Conservation (phyloP, 2,113 vertebrate genomes). For the Phaethornis superciliosus region DNA sequence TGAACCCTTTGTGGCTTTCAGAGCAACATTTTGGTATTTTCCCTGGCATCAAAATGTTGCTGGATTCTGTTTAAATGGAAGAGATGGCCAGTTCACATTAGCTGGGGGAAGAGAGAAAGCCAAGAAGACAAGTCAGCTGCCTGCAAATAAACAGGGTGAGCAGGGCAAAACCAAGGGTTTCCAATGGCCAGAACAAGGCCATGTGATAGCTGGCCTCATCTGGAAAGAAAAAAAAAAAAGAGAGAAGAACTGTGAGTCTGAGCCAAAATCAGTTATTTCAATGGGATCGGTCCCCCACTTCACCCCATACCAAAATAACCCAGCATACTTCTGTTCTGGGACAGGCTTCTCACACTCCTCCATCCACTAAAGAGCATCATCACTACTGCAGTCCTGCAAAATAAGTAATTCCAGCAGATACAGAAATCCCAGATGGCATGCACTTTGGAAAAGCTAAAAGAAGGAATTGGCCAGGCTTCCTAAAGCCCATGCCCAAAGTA, state of each 20-base stretch:
- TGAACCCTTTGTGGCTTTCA: conserved; percentile 51
- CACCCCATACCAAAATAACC: neutral
- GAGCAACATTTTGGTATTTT: conserved; percentile 54
- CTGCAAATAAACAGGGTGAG: neutral
- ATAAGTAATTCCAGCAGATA: neutral
- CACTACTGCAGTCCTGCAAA: neutral
- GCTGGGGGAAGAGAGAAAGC: neutral
- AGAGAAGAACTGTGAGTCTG: too few relatives aligned
- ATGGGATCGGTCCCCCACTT: neutral
- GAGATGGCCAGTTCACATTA: neutral
- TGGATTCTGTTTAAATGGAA: conserved; percentile 41
- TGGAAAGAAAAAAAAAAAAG: too few relatives aligned
- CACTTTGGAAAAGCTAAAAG: neutral
- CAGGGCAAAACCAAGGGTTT: neutral
- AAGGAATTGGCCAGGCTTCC: neutral
- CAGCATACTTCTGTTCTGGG: neutral
- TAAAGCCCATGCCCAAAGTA: neutral
- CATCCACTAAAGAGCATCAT: neutral
- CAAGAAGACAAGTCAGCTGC: conserved; percentile 5
- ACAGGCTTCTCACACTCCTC: neutral
- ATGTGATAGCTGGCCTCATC: neutral
- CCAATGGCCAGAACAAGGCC: neutral
- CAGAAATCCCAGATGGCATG: neutral
- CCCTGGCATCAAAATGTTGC: conserved; percentile 35
- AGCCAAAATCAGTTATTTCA: conserved; percentile 2